These are phyloP conservation scores for Fundulus diaphanus DNA, from an alignment of 2,797 vertebrate species.

Conservation along the genomic window DNA sequence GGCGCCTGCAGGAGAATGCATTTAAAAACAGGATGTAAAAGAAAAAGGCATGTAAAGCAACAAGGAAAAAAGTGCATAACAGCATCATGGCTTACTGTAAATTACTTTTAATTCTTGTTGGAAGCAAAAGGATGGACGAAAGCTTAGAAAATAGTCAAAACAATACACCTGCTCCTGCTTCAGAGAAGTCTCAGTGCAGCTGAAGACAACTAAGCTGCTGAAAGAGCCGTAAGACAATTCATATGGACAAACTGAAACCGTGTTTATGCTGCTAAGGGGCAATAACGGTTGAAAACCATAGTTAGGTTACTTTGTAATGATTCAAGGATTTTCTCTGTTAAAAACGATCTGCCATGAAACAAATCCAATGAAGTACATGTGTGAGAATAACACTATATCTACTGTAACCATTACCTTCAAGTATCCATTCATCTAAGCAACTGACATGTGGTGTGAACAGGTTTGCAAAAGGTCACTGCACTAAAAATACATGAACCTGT, in stretches of 20 bases:
- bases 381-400: too few relatives aligned
- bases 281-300: neutral
- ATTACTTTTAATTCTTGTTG: constrained; percentile 18
- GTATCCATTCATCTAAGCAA: neutral
- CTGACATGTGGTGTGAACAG: neutral
- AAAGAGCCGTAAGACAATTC: constrained; percentile 21
- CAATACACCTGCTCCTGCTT: constrained; percentile 42
- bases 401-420: neutral
- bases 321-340: neutral
- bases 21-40: neutral
- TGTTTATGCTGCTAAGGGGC: neutral
- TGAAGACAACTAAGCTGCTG: constrained; percentile 39
- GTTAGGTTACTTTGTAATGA: neutral
- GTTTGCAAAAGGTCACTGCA: neutral
- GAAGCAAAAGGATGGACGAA: constrained; percentile 21
- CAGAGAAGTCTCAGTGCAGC: constrained; percentile 35
- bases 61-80: constrained; percentile 3
- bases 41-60: neutral
- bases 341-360: neutral
- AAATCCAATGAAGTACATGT: neutral
- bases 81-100: constrained; percentile 21
- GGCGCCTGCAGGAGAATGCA: neutral
- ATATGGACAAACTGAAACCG: neutral
- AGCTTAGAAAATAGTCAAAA: constrained; percentile 34
- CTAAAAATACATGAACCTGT: neutral